Percentiles rank a stretch among this genome's conserved stretches.
These are phyloP conservation scores for Ascaphus truei DNA, from an alignment of 2,113 vertebrate species.

Conservation along the genomic window DNA sequence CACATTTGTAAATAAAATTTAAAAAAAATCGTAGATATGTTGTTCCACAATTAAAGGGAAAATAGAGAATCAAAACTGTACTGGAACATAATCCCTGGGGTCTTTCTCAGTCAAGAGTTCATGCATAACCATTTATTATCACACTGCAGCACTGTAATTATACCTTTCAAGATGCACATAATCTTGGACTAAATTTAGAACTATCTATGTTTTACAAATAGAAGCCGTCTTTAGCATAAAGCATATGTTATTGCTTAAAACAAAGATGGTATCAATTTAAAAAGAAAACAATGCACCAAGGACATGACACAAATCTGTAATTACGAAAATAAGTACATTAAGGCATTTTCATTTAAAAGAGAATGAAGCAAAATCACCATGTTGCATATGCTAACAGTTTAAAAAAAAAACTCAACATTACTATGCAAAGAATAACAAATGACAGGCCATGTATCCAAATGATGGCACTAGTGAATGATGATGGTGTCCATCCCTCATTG, in stretches of 20 bases:
- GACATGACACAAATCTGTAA: conserved; percentile 15
- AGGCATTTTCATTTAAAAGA: conserved; percentile 9
- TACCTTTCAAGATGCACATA: conserved; percentile 38
- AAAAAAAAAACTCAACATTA: too few relatives aligned
- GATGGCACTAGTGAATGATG: too few relatives aligned
- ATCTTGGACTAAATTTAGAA: conserved; percentile 31
- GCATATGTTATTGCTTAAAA: conserved; percentile 25
- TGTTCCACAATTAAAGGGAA: conserved; percentile 17
- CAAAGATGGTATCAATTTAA: conserved; percentile 18
- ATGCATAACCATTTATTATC: conserved; percentile 33
- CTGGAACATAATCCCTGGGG: conserved; percentile 30
- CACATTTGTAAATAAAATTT: not conserved
- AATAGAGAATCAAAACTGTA: conserved; percentile 1
- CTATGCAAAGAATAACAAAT: too few relatives aligned
- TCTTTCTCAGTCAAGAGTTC: conserved; percentile 37
- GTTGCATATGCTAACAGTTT: too few relatives aligned
- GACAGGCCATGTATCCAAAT: too few relatives aligned
- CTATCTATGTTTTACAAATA: conserved; percentile 25
- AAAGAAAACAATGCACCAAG: conserved; percentile 23
- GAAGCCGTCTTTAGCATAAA: conserved; percentile 27
- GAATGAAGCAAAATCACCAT: conserved; percentile 7
- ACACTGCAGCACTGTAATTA: conserved; percentile 33
- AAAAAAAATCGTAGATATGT: conserved; percentile 8
- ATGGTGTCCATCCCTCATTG: too few relatives aligned
- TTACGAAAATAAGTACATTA: conserved; percentile 11